Evolutionary conservation across 2,113 vertebrate species (phyloP), one percentile per base, ranked within the genome.

Genomic region (Gymnarchus niloticus): DNA sequence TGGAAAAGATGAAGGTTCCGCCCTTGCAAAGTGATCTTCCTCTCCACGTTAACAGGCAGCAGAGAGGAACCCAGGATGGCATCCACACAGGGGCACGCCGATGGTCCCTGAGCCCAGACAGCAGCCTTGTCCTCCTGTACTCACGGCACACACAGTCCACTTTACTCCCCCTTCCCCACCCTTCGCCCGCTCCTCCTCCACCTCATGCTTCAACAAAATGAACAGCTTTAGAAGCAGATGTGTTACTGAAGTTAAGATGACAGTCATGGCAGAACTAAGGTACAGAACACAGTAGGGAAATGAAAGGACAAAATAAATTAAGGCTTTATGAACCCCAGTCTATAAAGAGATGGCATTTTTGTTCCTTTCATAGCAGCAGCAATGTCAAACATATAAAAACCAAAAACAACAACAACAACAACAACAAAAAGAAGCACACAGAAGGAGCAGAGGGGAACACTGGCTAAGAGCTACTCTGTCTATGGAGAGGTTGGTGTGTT

Each of bases 71-170:
- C 97, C 88, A 96, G 96, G 46, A 99, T 95, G 69, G 92, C 93
- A 86, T 97, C 95, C 81, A 99, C 96, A n/a, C 98, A 99, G 0
- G 98, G 98, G 90, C 98, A 99, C 0, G 97, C 94, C 25, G 93
- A 93, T 1, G 96, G 91, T 14, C 97, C 97, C 95, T 91, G 92
- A 88, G 82, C 95, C 56, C 91, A 89, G 52, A 93, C 94, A 28
- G 89, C 88, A 77, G 94, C 96, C 83, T 97, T 94, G 0, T 95
- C 95, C 51, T 93, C 94, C 94, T 96, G 92, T 37, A 73, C 80
- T 51, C 77, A 87, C 10, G 87, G 37, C 46, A 81, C 14, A 81
- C 41, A 52, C 33, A 65, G 61, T 80, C 41, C 48, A 23, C 46
- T n/a, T 28, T 84, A 80, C 51, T 78, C 49, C 33, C 52, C 25